phyloP scores from a whole-genome alignment of 2,113 vertebrate genomes.

The Eidolon helvum region DNA sequence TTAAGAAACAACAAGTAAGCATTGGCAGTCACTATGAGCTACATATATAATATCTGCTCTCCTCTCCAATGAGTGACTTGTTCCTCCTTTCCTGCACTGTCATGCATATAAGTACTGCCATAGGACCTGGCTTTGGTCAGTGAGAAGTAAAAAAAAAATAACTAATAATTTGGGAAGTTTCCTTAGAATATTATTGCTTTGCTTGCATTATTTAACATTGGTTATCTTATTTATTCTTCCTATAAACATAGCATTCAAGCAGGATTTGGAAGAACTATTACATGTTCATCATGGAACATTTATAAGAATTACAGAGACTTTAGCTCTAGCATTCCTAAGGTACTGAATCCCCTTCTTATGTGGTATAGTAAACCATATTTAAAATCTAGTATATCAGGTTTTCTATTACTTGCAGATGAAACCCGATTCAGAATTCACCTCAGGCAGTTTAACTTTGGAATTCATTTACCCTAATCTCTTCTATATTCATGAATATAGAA shows the following conservation, averaged over 20 bases:
- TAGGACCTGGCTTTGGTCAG: background rate
- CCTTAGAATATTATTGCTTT: background rate
- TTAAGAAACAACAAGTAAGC: background rate
- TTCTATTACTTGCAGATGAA: background rate
- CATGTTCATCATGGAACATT: background rate
- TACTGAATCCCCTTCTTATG: background rate
- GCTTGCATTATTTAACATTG: background rate
- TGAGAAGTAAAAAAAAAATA: background rate
- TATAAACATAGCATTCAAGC: background rate
- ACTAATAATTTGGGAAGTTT: background rate
- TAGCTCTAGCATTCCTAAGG: background rate
- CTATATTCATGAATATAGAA: background rate
- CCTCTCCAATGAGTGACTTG: background rate
- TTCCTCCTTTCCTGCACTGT: background rate
- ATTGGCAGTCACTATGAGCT: background rate
- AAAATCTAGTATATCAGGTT: background rate
- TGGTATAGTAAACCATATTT: background rate
- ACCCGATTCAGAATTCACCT: background rate
- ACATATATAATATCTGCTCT: background rate
- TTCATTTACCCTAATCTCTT: background rate
- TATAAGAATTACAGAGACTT: background rate
- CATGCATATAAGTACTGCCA: too few relatives aligned
- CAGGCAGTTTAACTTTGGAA: background rate
- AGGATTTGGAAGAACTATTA: background rate
- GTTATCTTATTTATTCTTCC: background rate